Percentiles rank a stretch among this genome's conserved stretches.
Evolutionary conservation across 1,140 invertebrate genomes (phyloP).

Genomic region (Leptoteleia sp.): DNA sequence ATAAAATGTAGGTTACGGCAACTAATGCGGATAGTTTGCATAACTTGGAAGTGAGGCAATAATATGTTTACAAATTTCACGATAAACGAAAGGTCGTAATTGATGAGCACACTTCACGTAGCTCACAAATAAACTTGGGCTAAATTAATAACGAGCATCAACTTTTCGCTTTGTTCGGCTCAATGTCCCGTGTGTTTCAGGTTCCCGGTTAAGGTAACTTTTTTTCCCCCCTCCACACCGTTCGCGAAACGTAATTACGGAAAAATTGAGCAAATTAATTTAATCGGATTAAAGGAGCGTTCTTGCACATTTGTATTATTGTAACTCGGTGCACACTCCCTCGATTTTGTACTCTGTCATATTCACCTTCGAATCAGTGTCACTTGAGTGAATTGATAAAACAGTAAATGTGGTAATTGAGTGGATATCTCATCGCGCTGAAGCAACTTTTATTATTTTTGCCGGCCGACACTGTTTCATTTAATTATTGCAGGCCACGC

Average conservation of each 20-base stretch:
- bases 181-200: no score
- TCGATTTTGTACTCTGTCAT: slow-evolving; percentile 57
- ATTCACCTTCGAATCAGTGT: slow-evolving; percentile 56
- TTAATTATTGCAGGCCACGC: slow-evolving; percentile 21
- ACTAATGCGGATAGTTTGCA: slow-evolving; percentile 62
- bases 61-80: slow-evolving; percentile 50
- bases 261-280: slow-evolving; percentile 26
- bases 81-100: slow-evolving; percentile 33
- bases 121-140: no score
- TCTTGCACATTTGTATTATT: slow-evolving; percentile 38
- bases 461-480: slow-evolving; percentile 11
- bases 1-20: slow-evolving; percentile 64
- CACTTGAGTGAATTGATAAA: slow-evolving; percentile 50
- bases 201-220: no score
- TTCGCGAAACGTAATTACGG: slow-evolving; percentile 13
- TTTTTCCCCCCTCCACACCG: no score
- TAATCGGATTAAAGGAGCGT: slow-evolving; percentile 25
- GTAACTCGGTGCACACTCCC: slow-evolving; percentile 31
- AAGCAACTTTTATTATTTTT: slow-evolving; percentile 44
- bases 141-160: no score
- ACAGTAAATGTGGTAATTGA: slow-evolving; percentile 47
- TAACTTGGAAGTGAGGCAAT: slow-evolving; percentile 53
- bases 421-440: slow-evolving; percentile 30
- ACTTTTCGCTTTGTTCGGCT: no score
- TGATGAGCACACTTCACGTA: slow-evolving; percentile 20